These are phyloP conservation scores for Porites evermanni DNA, from an alignment of 92 coral and sea anemone genomes.

Conservation along the genomic window DNA sequence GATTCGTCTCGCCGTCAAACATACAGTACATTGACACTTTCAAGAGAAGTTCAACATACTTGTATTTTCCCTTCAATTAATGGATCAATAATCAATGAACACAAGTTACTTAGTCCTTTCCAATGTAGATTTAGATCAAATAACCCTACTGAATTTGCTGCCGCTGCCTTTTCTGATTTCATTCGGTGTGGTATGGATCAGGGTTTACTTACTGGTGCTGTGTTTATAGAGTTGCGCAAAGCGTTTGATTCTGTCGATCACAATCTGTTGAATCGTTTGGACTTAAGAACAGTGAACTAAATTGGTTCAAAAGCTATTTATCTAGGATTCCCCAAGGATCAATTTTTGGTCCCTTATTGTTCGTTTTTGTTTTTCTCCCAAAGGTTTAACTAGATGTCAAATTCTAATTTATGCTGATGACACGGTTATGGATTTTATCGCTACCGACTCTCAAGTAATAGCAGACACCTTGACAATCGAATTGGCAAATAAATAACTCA, in stretches of 20 bases:
- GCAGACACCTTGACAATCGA: too few species aligned
- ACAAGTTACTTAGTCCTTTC: too few species aligned
- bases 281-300: constrained; percentile 3
- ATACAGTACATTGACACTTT: too few species aligned
- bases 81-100: too few species aligned
- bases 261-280: background rate
- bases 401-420: background rate
- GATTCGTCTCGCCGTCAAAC: too few species aligned
- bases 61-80: too few species aligned
- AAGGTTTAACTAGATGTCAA: background rate
- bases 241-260: too few species aligned
- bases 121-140: background rate
- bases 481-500: too few species aligned
- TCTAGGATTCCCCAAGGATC: background rate
- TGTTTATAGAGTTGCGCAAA: too few species aligned
- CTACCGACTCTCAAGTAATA: too few species aligned
- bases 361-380: constrained; percentile 1
- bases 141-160: background rate
- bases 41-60: too few species aligned
- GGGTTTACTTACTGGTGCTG: background rate
- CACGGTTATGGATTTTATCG: background rate
- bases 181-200: background rate
- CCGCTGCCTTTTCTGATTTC: background rate
- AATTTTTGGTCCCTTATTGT: background rate
- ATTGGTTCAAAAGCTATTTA: constrained; percentile 6